Conservation (phyloP, 2,113 vertebrate genomes). For the Cyprinodon tularosa region DNA sequence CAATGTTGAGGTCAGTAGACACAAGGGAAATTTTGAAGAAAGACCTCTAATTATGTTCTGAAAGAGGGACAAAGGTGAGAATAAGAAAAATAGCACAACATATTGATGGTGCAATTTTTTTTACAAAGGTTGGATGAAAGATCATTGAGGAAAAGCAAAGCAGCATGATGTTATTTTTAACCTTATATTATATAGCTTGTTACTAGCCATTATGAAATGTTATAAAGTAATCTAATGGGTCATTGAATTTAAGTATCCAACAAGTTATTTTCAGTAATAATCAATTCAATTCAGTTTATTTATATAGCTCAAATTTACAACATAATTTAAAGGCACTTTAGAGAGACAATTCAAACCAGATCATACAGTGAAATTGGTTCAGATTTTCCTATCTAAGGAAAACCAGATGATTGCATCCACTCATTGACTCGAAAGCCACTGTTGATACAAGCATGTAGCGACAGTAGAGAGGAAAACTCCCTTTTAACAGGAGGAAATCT, state of each 20-base stretch:
- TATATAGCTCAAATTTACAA: too few relatives aligned
- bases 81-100: not conserved
- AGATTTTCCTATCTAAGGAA: not conserved
- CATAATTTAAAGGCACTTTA: too few relatives aligned
- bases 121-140: not conserved
- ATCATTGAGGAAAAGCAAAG: not conserved
- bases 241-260: not conserved
- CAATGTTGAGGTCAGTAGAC: slow-evolving; percentile 19
- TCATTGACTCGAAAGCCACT: too few relatives aligned
- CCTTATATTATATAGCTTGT: not conserved
- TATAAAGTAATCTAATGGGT: not conserved
- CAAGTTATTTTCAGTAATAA: not conserved
- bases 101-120: not conserved
- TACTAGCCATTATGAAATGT: not conserved
- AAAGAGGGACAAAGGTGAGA: not conserved
- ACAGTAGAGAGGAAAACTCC: too few relatives aligned
- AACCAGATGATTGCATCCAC: too few relatives aligned
- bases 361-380: too few relatives aligned
- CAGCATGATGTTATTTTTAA: not conserved
- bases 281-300: too few relatives aligned
- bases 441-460: too few relatives aligned
- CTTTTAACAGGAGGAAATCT: too few relatives aligned
- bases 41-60: slow-evolving; percentile 20
- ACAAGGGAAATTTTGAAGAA: not conserved
- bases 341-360: too few relatives aligned